phyloP scores from a whole-genome alignment of 1,140 invertebrate genomes.

The Chrysoperla carnea region DNA sequence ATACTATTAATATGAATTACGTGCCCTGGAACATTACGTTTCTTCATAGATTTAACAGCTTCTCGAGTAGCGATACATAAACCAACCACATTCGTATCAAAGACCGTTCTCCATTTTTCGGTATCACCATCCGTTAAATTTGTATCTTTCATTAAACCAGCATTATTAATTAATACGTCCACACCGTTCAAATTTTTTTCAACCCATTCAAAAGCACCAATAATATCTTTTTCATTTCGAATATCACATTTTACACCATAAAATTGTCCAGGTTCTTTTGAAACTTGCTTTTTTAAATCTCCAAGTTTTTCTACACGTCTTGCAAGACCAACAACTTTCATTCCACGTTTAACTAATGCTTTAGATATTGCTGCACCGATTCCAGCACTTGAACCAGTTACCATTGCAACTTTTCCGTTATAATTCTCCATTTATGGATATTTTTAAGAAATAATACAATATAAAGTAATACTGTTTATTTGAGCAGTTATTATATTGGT shows the following conservation, averaged over 20 bases:
- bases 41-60: conserved; percentile 44
- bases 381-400: too few species aligned
- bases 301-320: conserved; percentile 38
- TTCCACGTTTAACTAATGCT: too few species aligned
- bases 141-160: conserved; percentile 19
- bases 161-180: conserved; percentile 48
- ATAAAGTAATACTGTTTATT: too few species aligned
- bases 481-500: too few species aligned
- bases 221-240: conserved; percentile 36
- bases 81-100: conserved; percentile 51
- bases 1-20: conserved; percentile 52
- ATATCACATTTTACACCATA: conserved; percentile 38
- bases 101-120: conserved; percentile 27
- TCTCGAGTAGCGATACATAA: conserved; percentile 45
- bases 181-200: conserved; percentile 32
- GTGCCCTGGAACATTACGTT: conserved; percentile 41
- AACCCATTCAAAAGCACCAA: conserved; percentile 37
- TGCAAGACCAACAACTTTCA: conserved; percentile 45
- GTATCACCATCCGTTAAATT: conserved; percentile 13
- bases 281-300: conserved; percentile 11
- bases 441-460: too few species aligned
- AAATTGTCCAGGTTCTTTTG: conserved; percentile 14
- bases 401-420: too few species aligned
- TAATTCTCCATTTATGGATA: too few species aligned
- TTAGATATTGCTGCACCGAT: too few species aligned